Conservation (phyloP, 2,888 invertebrate genomes). For the Xanthia icteritia region DNA sequence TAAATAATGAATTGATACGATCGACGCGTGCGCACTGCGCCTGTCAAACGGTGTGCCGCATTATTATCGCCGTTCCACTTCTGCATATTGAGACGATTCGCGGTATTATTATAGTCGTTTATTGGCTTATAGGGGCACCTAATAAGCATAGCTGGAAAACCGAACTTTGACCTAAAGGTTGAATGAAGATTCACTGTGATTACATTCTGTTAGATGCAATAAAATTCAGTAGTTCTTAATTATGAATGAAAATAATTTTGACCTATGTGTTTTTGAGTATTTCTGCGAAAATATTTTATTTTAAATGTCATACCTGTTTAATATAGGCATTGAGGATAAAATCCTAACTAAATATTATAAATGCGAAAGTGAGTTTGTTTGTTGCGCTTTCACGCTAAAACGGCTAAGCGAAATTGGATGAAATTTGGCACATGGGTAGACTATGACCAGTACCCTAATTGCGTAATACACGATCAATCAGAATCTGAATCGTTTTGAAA, state of each 20-base stretch:
- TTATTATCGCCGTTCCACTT: conserved; percentile 52
- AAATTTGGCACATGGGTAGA: too few species aligned
- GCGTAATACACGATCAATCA: too few species aligned
- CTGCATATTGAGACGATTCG: conserved; percentile 48
- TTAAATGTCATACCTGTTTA: background rate
- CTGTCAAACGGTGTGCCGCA: conserved; percentile 64
- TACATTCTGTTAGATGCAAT: background rate
- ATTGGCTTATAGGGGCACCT: conserved; percentile 27
- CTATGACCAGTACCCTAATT: too few species aligned
- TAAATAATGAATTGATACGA: conserved; percentile 76
- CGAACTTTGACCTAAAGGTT: background rate
- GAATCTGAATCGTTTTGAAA: too few species aligned
- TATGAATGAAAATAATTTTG: background rate
- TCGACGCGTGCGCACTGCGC: conserved; percentile 75
- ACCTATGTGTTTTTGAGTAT: background rate
- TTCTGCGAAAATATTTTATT: background rate
- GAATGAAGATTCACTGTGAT: conserved; percentile 2
- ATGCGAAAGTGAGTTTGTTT: too few species aligned
- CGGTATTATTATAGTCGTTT: conserved; percentile 40
- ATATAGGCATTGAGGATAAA: background rate
- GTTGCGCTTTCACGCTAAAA: too few species aligned
- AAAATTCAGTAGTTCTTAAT: conserved; percentile 2
- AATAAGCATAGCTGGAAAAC: conserved; percentile 1
- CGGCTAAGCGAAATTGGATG: too few species aligned
- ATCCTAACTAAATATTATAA: too few species aligned